Base-by-base conservation (phyloP, 1,140 invertebrate species). In the Drosophila funebris region DNA sequence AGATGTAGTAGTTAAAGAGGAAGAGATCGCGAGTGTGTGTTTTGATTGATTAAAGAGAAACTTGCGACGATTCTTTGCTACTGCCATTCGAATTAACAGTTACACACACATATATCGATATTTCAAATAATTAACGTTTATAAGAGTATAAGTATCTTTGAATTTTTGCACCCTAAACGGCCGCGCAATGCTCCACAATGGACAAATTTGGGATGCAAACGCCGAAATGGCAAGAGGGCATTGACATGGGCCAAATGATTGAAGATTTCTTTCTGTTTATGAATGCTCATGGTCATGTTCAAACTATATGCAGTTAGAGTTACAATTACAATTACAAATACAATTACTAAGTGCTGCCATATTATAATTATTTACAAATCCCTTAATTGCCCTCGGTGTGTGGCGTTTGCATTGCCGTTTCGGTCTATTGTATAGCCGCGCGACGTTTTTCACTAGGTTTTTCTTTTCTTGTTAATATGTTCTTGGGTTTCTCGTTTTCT, bases 351-450 rank as follows among this genome's bases (percentile, higher is more conserved):
- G 69, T 72, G 69, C 69, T 67, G 52, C 62, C 61, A 50, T 16
- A 31, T 50, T 36, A 36, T 41, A 18, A 18, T 11, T 43, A 29
- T 72, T 24, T 67, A 66, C 62, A 66, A 43, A 11, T 43, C 33
- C 41, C 2, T 48, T 33, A 9, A 33, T 27, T 37, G 44, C 18
- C 18, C 29, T 24, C 22, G 33, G 24, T 43, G 54, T 11, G 37
- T 52, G 75, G 31, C 72, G 61, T 63, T 79, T 88, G 84, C 84
- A 88, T 54, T 54, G 33, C 66, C 84, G 1, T 74, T 81, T 75
- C 52, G 63, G 71, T 91, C 83, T 77, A 91, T 90, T 90, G 90
- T 85, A 80, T 68, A 75, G 83, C 76, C 61, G 75, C 74, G 73
- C 71, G 72, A 68, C 83, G 14, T 31, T 67, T 71, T 73, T 61